Conservation (phyloP, 2,113 vertebrate genomes). For the Dromas ardeola region DNA sequence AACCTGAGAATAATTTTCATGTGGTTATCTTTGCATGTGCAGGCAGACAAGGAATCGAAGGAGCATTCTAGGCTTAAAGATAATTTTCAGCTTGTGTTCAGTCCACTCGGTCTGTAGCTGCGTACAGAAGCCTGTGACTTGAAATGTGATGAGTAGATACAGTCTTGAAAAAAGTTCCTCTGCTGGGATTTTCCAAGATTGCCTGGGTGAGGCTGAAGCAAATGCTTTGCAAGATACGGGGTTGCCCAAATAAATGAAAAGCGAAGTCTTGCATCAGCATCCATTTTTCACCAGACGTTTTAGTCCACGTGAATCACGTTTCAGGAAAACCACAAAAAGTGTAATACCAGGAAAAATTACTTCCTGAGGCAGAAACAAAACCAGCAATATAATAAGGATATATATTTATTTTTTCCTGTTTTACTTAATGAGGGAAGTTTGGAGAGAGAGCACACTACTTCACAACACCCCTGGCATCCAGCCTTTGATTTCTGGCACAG, state of each 20-base stretch:
- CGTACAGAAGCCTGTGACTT: background rate
- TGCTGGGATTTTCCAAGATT: background rate
- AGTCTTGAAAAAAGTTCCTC: background rate
- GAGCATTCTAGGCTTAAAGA: background rate
- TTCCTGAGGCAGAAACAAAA: background rate
- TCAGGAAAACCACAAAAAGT: background rate
- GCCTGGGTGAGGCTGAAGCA: background rate
- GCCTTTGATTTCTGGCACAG: background rate
- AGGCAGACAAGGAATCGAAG: background rate
- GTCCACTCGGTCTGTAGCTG: background rate
- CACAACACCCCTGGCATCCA: fast-evolving
- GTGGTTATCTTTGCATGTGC: background rate
- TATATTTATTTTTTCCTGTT: background rate
- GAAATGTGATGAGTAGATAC: background rate
- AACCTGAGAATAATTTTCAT: background rate
- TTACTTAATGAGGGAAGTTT: background rate
- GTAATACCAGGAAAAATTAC: background rate
- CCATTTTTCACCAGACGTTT: background rate
- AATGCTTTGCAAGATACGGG: background rate
- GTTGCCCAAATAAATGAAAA: background rate
- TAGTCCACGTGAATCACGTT: background rate
- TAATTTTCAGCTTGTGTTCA: background rate
- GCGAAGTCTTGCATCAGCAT: background rate
- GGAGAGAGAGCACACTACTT: background rate
- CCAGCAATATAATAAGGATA: background rate